phyloP scores from a whole-genome alignment of 2,888 invertebrate species.

The Drosophila tripunctata region DNA sequence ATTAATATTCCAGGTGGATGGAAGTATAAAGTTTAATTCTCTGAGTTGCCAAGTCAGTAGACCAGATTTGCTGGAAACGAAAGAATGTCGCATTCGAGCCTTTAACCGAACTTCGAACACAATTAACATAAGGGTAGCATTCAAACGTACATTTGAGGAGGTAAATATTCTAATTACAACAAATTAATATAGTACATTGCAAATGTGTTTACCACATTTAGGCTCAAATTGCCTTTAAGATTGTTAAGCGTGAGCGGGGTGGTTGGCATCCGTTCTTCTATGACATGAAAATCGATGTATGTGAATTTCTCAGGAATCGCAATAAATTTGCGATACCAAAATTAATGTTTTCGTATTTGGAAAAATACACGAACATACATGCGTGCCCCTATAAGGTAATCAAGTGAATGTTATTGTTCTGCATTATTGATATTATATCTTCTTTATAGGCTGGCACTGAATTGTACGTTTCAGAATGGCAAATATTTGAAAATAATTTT shows the following conservation, averaged over 20 bases:
- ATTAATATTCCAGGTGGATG: background rate
- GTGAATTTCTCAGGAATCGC: slow-evolving; percentile 20
- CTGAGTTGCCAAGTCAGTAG: background rate
- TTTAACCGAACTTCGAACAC: background rate
- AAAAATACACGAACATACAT: slow-evolving; percentile 29
- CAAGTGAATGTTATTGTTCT: too few relatives aligned
- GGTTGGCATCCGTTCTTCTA: slow-evolving; percentile 58
- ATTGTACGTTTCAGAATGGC: background rate
- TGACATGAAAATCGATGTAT: slow-evolving; percentile 29
- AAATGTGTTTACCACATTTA: background rate
- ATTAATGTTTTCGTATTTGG: slow-evolving; percentile 18
- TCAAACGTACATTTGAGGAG: background rate
- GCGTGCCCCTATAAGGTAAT: slow-evolving; percentile 42
- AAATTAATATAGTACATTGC: background rate
- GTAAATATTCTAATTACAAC: background rate
- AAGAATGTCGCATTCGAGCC: background rate
- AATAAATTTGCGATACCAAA: slow-evolving; percentile 14
- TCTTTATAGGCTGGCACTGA: slow-evolving; percentile 17
- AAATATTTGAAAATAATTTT: slow-evolving; percentile 4
- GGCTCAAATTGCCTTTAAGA: slow-evolving; percentile 20
- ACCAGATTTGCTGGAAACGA: background rate
- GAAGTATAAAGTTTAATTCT: background rate
- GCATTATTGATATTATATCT: too few relatives aligned
- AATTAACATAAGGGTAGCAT: background rate
- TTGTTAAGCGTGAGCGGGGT: slow-evolving; percentile 1